A percentile compares a stretch with the other conserved stretches of the same genome.
Conservation (phyloP, 2,113 vertebrate genomes). For the Coturnix japonica region DNA sequence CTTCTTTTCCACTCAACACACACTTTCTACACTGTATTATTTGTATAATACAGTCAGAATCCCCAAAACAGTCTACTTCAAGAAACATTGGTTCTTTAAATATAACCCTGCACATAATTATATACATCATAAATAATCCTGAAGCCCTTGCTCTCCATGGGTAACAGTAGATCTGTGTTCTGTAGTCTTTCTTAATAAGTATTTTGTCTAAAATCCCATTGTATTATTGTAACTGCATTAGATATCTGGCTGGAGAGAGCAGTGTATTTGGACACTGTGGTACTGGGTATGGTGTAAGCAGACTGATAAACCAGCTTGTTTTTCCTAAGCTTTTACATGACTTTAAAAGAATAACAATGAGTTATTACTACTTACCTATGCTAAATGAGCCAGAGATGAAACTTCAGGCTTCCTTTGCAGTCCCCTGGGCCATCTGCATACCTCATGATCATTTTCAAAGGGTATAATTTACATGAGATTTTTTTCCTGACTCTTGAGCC, state of each 20-base stretch:
- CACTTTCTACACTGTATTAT: neutral
- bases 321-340: slow-evolving; percentile 4
- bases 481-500: slow-evolving; percentile 47
- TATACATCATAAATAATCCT: neutral
- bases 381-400: slow-evolving; percentile 59
- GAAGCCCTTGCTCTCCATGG: neutral
- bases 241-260: neutral
- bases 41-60: neutral
- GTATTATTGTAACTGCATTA: neutral
- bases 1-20: neutral
- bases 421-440: slow-evolving; percentile 47
- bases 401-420: slow-evolving; percentile 22
- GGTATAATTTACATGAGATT: slow-evolving; percentile 66
- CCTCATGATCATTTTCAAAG: slow-evolving; percentile 62
- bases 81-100: neutral
- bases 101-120: neutral
- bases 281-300: neutral
- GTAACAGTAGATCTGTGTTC: neutral
- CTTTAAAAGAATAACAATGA: slow-evolving; percentile 31
- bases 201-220: neutral
- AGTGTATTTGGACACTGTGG: neutral
- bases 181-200: neutral
- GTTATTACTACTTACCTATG: slow-evolving; percentile 56
- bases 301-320: neutral
- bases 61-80: neutral